phyloP scores from a whole-genome alignment of 1,140 invertebrate genomes.

The Myzus persicae region DNA sequence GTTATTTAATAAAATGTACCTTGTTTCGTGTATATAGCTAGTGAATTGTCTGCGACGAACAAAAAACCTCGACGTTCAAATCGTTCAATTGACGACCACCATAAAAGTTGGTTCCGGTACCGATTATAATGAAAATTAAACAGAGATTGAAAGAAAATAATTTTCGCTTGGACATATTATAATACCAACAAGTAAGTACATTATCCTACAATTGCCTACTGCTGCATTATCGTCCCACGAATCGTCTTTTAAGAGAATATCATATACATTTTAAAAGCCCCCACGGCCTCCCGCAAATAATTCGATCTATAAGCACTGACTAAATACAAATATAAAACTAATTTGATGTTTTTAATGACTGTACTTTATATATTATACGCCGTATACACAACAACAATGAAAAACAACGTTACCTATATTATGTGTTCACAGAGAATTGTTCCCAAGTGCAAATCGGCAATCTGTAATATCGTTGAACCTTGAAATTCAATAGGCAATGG shows the following conservation, averaged over 20 bases:
- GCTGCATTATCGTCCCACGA: not conserved
- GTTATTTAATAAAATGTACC: not conserved
- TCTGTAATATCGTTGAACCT: not conserved
- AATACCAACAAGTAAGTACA: not conserved
- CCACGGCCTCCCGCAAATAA: not conserved
- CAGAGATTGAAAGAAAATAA: not conserved
- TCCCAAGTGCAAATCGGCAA: not conserved
- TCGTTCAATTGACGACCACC: not conserved
- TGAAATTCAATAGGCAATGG: conserved; percentile 4
- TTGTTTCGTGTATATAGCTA: not conserved
- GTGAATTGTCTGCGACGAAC: not conserved
- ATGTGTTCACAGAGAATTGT: not conserved
- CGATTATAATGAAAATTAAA: not conserved
- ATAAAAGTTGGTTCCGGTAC: not conserved
- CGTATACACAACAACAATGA: not conserved
- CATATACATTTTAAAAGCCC: not conserved
- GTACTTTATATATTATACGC: not conserved
- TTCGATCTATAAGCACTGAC: not conserved
- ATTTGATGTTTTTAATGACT: not conserved
- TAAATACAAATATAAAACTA: not conserved
- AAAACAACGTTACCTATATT: not conserved
- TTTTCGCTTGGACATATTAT: not conserved
- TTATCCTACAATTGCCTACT: not conserved
- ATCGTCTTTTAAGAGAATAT: not conserved
- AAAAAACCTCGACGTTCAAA: not conserved